A percentile compares a stretch with the other conserved stretches of the same genome.
These are phyloP conservation scores for Athalia rosae DNA, from an alignment of 2,888 invertebrate genomes.

Conservation along the genomic window DNA sequence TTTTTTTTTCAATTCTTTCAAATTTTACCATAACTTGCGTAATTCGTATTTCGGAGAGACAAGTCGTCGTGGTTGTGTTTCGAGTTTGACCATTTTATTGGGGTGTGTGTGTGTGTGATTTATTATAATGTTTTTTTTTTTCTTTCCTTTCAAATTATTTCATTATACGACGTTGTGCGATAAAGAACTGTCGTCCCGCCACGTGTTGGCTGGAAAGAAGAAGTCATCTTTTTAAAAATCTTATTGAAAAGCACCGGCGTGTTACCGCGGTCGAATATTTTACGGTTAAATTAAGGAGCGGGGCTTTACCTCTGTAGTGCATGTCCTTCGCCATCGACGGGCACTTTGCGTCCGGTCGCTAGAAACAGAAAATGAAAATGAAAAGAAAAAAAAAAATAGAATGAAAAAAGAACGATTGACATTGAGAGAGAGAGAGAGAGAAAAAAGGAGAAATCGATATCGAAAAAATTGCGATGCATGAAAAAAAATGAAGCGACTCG, in stretches of 20 bases:
- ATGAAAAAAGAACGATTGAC: not conserved
- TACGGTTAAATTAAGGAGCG: not conserved
- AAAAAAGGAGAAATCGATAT: not conserved
- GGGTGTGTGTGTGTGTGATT: not conserved
- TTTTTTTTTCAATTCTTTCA: too few species aligned
- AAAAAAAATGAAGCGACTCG: not conserved
- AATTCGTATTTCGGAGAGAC: too few species aligned
- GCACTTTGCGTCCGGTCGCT: constrained; percentile 77
- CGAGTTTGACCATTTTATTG: too few species aligned
- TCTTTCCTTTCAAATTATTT: constrained; percentile 12
- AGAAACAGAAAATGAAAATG: constrained; percentile 41
- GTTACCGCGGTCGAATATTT: constrained; percentile 9
- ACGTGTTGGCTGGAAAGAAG: constrained; percentile 71
- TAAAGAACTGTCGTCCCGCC: constrained; percentile 67
- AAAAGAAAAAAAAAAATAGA: not conserved
- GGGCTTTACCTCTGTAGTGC: constrained; percentile 86
- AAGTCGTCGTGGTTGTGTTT: too few species aligned
- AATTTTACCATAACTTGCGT: too few species aligned
- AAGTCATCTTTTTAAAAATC: constrained; percentile 67
- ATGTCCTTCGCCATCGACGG: constrained; percentile 93
- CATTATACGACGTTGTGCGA: constrained; percentile 67
- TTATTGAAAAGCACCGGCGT: constrained; percentile 60
- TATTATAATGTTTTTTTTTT: not conserved
- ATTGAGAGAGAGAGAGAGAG: not conserved
- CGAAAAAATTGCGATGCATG: not conserved